Conservation (phyloP, 2,113 vertebrate genomes). For the Nipponia nippon region DNA sequence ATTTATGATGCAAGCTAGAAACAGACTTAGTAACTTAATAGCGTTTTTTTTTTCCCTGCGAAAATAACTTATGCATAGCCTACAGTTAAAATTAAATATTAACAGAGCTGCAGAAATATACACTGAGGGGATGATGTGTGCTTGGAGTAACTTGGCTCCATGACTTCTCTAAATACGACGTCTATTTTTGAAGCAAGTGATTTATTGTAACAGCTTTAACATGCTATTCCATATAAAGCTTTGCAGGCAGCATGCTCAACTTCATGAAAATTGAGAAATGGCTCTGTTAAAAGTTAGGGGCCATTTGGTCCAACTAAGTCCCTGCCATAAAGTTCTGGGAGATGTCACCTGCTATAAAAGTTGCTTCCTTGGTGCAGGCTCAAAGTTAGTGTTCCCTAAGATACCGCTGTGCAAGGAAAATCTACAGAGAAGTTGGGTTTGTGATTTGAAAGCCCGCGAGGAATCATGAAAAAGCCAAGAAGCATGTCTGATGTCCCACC, state of each 20-base stretch:
- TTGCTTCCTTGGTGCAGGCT: neutral
- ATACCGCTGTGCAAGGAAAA: neutral
- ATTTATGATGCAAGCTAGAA: neutral
- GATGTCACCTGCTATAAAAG: neutral
- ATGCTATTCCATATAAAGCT: neutral
- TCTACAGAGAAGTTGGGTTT: neutral
- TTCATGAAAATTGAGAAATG: neutral
- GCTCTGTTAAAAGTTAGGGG: neutral
- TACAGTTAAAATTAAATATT: conserved; percentile 34
- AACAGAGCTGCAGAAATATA: conserved; percentile 15
- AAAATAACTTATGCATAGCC: conserved; percentile 12
- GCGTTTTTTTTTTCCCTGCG: neutral
- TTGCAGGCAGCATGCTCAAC: neutral
- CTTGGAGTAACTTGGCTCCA: conserved; percentile 7
- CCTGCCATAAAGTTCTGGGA: neutral
- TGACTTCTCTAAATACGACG: neutral
- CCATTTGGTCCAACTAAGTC: neutral
- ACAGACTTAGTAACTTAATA: neutral
- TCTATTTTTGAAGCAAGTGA: conserved; percentile 47
- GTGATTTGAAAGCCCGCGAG: neutral
- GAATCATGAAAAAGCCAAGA: neutral
- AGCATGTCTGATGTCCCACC: neutral
- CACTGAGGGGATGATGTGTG: neutral
- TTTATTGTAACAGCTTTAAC: conserved; percentile 26
- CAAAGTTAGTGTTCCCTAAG: neutral